Percentiles rank a stretch among this genome's conserved stretches.
phyloP scores from a whole-genome alignment of 2,797 vertebrate species.

The Phrynocephalus forsythii region DNA sequence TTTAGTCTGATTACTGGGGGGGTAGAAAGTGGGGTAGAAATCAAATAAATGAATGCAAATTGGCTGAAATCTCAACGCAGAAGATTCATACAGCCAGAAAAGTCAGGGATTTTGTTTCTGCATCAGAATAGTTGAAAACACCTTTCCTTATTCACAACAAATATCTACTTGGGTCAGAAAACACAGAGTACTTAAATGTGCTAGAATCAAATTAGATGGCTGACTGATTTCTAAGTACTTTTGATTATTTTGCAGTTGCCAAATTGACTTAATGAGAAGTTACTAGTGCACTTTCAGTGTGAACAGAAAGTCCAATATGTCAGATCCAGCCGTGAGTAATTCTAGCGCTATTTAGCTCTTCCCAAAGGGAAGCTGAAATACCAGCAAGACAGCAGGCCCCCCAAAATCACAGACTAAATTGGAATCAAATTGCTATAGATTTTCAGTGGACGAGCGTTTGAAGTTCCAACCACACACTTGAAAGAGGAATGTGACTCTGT shows the following conservation, averaged over 20 bases:
- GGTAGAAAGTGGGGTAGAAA: too few species aligned
- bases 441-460: constrained; percentile 7
- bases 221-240: constrained; percentile 42
- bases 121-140: neutral
- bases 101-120: constrained; percentile 6
- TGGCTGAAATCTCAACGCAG: too few species aligned
- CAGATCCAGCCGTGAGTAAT: constrained; percentile 43
- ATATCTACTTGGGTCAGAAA: neutral
- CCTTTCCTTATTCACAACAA: constrained; percentile 3
- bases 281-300: constrained; percentile 27
- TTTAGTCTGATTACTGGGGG: too few species aligned
- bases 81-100: too few species aligned
- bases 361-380: constrained; percentile 47
- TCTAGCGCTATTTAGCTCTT: constrained; percentile 44
- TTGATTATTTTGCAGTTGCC: constrained; percentile 36
- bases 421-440: constrained; percentile 14
- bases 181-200: neutral
- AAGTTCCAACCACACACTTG: constrained; percentile 27
- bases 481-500: constrained; percentile 47
- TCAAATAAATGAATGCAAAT: too few species aligned
- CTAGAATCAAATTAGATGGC: constrained; percentile 35
- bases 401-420: constrained; percentile 34
- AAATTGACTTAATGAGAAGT: constrained; percentile 48
- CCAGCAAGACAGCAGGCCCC: constrained; percentile 40
- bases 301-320: constrained; percentile 55